These are phyloP conservation scores for Ferdinandea cuprea DNA, from an alignment of 2,888 invertebrate species.

Conservation along the genomic window DNA sequence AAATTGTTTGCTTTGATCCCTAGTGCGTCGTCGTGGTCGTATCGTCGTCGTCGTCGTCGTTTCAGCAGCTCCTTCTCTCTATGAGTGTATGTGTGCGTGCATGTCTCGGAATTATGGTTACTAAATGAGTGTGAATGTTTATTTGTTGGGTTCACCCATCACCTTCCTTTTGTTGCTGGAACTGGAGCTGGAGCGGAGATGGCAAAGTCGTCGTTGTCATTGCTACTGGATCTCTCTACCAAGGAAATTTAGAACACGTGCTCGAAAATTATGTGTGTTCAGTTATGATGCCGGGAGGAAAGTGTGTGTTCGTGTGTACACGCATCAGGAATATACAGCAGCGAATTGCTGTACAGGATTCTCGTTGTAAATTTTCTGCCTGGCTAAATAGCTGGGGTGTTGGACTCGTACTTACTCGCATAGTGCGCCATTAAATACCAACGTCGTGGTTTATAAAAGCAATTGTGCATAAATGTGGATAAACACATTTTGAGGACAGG, in stretches of 20 bases:
- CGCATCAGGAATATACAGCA: constrained; percentile 33
- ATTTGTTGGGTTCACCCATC: constrained; percentile 55
- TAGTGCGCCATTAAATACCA: constrained; percentile 72
- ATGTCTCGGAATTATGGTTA: constrained; percentile 67
- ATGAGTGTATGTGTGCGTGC: constrained; percentile 10
- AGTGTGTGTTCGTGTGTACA: not conserved
- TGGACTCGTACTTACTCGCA: constrained; percentile 28
- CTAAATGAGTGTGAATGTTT: constrained; percentile 61
- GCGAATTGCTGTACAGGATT: constrained; percentile 43
- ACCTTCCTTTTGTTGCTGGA: not conserved
- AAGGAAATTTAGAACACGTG: constrained; percentile 73
- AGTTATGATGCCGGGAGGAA: not conserved
- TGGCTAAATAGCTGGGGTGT: constrained; percentile 68
- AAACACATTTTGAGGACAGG: constrained; percentile 33
- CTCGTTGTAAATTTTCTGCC: constrained; percentile 70
- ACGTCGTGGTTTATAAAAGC: constrained; percentile 72
- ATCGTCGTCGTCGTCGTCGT: too few species aligned
- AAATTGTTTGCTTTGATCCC: constrained; percentile 71
- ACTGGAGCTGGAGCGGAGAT: not conserved
- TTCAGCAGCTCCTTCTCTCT: constrained; percentile 11
- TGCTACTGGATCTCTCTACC: constrained; percentile 49
- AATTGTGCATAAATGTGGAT: constrained; percentile 56
- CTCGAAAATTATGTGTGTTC: constrained; percentile 68
- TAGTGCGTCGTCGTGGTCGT: constrained; percentile 31
- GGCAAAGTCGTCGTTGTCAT: constrained; percentile 41